Evolutionary conservation across 2,113 vertebrate genomes (phyloP), one percentile per base, ranked within the genome.

Genomic region (Ciconia boyciana): DNA sequence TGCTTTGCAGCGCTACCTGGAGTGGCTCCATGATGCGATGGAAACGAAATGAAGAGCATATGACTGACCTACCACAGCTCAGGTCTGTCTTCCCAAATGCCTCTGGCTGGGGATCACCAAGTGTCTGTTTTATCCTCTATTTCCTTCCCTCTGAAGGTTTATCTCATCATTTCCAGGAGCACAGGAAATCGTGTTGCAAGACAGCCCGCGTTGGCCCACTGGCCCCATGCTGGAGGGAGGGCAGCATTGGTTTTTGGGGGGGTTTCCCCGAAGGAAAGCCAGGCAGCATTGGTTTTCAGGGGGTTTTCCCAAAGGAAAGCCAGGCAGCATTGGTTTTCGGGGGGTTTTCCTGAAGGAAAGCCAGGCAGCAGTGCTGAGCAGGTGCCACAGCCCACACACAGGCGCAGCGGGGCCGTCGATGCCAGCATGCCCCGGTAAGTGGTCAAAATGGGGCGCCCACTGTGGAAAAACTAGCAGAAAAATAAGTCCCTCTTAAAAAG

Each of bases 391-490:
- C 44, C 39, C 39, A 29, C 3, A 3, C 9, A 3, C 25, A 15
- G 58, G 51, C 2, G 0, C 1, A 1, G 31, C 1, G 0, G 39
- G 52, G 44, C 26, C 8, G 0, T 54, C 1, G 4, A 5, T 26
- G 24, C 34, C 48, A 48, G 25, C 24, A 15, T 4, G 29, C 16
- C 71, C 41, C 69, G 39, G 39, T 39, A 9, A 39, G 39, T 39
- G 39, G 39, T 39, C 39, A 8, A 31, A 41, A 48, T 34, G 4
- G 1, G 18, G 5, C 0, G 1, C 48, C 41, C 5, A 10, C 25
- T 5, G 0, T 11, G n/a, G n/a, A 43, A 78, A 70, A 84, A 32
- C 4, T 12, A 84, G 14, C 49, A 71, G n/a, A 48, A 62, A 54
- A 57, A 22, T 7, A 21, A 8, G 18, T 43, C 2, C 1, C 29